Base-by-base conservation (phyloP, 2,888 invertebrate species). In the Muscina levida region DNA sequence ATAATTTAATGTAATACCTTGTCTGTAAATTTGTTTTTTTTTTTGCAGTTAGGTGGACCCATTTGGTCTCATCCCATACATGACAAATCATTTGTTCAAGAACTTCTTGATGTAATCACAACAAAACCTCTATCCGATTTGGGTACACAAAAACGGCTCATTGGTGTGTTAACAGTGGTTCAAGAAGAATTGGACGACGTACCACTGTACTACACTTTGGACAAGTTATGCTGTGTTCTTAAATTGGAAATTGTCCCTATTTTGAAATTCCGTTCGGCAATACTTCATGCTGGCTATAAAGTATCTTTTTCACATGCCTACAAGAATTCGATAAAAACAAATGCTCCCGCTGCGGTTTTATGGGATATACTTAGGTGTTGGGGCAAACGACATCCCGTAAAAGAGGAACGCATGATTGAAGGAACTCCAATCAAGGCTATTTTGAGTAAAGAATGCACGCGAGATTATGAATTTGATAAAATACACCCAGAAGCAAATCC, bases 281-380 rank as follows among this genome's bases (percentile, higher is more conserved):
- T 98, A 67, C 89, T 98, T 75, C 96, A 97, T 90, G 96, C 95
- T 0, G 98, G 98, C 0, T 97, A 96, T 90, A 92, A 93, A 85
- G 98, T 99, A 1, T 98, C 98, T 0, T 94, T 94, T 85, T 97
- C 98, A 0, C 99, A 99, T 91, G 95, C 96, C 73, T 93, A 93
- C 82, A 96, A 95, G 87, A 93, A 94, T 83, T 97, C 98, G 0
- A 92, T 99, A 22, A 99, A 99, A 91, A 99, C 99, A 0, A 92
- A 96, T 88, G 99, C 99, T 2, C 97, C 99, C 0, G 91, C 94
- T 46, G 90, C 92, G 1, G 92, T 98, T 10, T 87, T 99, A 17
- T 99, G 99, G 99, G 98, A 98, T 90, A 93, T 98, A 72, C 92
- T 98, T 85, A 92, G 97, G 79, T 93, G 93, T 57, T 97, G 97